Percentiles rank a stretch among this genome's conserved stretches.
phyloP scores from a whole-genome alignment of 2,888 invertebrate species.

The Protonemura montana region DNA sequence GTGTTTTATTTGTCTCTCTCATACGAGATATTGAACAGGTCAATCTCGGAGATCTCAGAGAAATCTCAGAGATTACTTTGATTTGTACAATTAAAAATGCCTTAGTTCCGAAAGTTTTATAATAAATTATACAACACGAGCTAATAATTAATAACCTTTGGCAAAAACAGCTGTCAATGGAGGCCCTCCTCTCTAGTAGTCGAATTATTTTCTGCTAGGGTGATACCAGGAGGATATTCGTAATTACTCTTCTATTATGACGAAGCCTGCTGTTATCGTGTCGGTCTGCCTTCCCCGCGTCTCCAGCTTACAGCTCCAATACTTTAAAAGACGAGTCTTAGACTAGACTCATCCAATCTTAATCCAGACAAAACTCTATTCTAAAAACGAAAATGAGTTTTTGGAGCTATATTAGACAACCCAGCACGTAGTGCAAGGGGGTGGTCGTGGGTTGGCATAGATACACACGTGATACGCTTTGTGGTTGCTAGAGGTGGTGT shows the following conservation, averaged over 20 bases:
- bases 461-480: neutral
- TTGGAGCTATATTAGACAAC: neutral
- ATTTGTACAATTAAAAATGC: no score
- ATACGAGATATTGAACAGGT: no score
- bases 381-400: neutral
- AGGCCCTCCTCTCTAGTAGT: neutral
- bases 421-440: neutral
- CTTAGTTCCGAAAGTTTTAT: no score
- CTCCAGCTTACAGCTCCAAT: neutral
- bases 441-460: neutral
- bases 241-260: neutral
- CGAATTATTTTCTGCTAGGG: neutral
- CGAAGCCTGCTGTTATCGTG: neutral
- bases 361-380: no score
- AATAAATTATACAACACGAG: neutral
- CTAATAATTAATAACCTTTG: neutral
- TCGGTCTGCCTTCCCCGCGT: neutral
- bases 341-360: neutral
- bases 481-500: neutral
- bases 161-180: neutral
- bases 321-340: neutral
- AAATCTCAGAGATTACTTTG: no score
- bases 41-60: no score
- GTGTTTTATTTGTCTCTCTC: no score
- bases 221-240: neutral